Evolutionary conservation across 2,113 vertebrate genomes (phyloP).

Genomic region (Misgurnus mizolepis): DNA sequence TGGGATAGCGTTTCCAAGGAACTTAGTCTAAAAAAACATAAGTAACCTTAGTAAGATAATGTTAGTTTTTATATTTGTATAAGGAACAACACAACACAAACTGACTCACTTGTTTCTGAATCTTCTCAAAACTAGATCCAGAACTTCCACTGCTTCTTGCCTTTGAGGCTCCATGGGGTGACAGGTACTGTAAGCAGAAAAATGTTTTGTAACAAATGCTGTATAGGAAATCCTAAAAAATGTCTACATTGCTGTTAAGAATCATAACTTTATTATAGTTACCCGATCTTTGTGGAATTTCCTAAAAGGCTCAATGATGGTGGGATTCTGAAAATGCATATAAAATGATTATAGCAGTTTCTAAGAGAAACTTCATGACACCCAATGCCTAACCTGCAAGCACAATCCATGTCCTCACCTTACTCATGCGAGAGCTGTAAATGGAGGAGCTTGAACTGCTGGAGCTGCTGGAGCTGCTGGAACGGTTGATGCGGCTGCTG

Average conservation of each 20-base stretch:
- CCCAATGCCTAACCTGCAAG: neutral
- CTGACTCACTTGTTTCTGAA: constrained; percentile 48
- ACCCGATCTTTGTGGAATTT: constrained; percentile 50
- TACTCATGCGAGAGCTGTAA: constrained; percentile 47
- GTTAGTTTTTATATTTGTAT: neutral
- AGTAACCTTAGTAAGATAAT: neutral
- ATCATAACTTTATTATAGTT: neutral
- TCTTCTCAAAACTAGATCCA: constrained; percentile 51
- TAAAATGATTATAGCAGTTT: neutral
- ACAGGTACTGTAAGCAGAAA: constrained; percentile 1
- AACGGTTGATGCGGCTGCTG: neutral
- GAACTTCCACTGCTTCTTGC: constrained; percentile 30
- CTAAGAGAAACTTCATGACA: neutral
- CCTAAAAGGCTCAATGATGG: neutral
- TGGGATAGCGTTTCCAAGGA: constrained; percentile 64
- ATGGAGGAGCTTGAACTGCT: constrained; percentile 49
- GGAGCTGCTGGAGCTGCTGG: constrained; percentile 21
- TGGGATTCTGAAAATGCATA: neutral
- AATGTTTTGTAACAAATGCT: neutral
- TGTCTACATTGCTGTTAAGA: too few relatives aligned
- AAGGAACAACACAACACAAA: neutral
- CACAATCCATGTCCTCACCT: constrained; percentile 37
- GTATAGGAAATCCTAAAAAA: neutral
- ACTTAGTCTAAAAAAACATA: constrained; percentile 64
- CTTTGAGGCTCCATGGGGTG: constrained; percentile 11